Evolutionary conservation across 1,140 invertebrate genomes (phyloP), one percentile per base, ranked within the genome.

Genomic region (Platyura marginata): DNA sequence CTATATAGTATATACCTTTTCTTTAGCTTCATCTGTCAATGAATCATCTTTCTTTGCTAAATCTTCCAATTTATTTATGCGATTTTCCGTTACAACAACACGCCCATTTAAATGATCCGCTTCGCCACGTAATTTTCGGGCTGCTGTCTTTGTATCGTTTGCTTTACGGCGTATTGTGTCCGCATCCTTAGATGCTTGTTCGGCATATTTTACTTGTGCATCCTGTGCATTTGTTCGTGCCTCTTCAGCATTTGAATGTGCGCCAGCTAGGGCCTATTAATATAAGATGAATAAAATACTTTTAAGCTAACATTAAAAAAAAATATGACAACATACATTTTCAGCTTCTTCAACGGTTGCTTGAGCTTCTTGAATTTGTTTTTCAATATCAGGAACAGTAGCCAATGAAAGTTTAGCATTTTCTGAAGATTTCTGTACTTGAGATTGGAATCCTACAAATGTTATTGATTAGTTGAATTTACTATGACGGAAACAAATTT

Each of bases 361-460:
- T 33, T 68, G 63, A 0, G 69, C 67, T n/a, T 58, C 62, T 2
- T 63, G 53, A 10, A 72, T 66, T 50, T 75, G 64, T 25, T 65
- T 50, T 50, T 77, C 84, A 46, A 88, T 81, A 18, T 61, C 61
- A 47, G 83, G 78, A 2, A 91, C 86, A 2, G 77, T 79, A 37
- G 65, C 63, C 10, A 92, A 55, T 11, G 87, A 79, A 36, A 75
- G 63, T 29, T 79, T 64, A 0, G 88, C 86, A 29, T 78, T 71
- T 23, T 70, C 59, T 36, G 79, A 77, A 44, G 81, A 90, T 35
- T 77, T 75, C 48, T 86, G 73, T 2, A 95, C 88, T 62, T 90
- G 74, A 34, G 80, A 72, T 56, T 94, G 87, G 66, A 95, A 97
- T 56, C 81, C 89, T 82, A 51, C 50, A 42, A 22, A n/a, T 29